Evolutionary conservation across 2,888 invertebrate genomes (phyloP).

Genomic region (Tridacna gigas): DNA sequence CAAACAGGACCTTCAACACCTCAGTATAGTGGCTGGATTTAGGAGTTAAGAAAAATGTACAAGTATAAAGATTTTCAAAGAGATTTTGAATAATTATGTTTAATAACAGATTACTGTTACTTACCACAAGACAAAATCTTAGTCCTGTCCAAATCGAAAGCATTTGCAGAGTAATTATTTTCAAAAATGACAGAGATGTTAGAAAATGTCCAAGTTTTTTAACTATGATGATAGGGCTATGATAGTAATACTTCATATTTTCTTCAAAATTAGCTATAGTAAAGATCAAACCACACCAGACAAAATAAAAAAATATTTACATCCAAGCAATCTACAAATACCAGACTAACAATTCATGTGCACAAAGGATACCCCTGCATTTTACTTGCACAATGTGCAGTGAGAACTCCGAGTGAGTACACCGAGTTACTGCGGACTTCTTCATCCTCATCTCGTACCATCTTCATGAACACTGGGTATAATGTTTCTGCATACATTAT

Average conservation of each 20-base stretch:
- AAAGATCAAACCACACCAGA: no score
- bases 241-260: no score
- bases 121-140: not conserved
- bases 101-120: not conserved
- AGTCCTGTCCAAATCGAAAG: not conserved
- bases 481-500: slow-evolving; percentile 87
- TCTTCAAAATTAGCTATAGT: no score
- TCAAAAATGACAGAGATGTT: no score
- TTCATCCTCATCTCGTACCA: slow-evolving; percentile 88
- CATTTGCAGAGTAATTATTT: no score
- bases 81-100: no score
- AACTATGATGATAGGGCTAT: no score
- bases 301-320: no score
- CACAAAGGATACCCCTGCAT: slow-evolving; percentile 81
- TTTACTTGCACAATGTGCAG: slow-evolving; percentile 87
- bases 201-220: no score
- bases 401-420: slow-evolving; percentile 91
- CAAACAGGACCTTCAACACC: slow-evolving; percentile 89
- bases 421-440: slow-evolving; percentile 92
- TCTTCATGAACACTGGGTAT: slow-evolving; percentile 88
- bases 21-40: slow-evolving; percentile 87
- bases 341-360: no score
- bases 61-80: not conserved
- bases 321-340: no score
- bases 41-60: not conserved